phyloP scores from a whole-genome alignment of 30 jellyfish, hydroid and myxozoan genomes.

The Nemopilema nomurai region DNA sequence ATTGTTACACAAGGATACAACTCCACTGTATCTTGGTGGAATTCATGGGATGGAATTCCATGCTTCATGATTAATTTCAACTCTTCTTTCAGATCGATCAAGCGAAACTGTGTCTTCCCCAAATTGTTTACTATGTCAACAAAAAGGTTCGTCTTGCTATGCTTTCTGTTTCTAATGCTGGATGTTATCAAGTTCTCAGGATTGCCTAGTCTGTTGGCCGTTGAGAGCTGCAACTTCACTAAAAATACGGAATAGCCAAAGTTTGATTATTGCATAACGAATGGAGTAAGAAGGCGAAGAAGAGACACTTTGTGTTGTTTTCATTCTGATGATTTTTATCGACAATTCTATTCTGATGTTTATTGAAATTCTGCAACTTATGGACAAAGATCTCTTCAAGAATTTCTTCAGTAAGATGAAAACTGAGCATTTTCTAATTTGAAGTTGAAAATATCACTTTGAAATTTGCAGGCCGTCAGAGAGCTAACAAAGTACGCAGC shows the following conservation, averaged over 20 bases:
- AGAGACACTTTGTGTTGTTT: too few relatives aligned
- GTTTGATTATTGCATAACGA: too few relatives aligned
- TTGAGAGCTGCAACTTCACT: too few relatives aligned
- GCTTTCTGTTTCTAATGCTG: background rate
- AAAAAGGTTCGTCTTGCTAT: conserved; percentile 42
- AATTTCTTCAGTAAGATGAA: background rate
- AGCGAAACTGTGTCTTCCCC: conserved; percentile 94
- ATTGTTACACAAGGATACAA: too few relatives aligned
- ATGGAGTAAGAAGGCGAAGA: too few relatives aligned
- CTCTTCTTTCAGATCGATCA: conserved; percentile 80
- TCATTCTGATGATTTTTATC: too few relatives aligned
- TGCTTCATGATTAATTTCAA: conserved; percentile 5
- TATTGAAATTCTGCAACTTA: too few relatives aligned
- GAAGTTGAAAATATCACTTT: background rate
- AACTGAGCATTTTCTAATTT: background rate
- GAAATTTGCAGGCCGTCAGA: conserved; percentile 64
- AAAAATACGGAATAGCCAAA: too few relatives aligned
- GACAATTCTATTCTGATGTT: too few relatives aligned
- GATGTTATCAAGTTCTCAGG: background rate
- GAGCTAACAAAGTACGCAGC: conserved; percentile 74
- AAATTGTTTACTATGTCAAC: conserved; percentile 83
- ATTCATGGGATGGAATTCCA: too few relatives aligned
- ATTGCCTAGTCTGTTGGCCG: background rate
- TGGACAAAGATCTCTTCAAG: background rate
- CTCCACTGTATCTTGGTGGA: too few relatives aligned